phyloP scores from a whole-genome alignment of 2,113 vertebrate genomes.

The Stigmatopora nigra region DNA sequence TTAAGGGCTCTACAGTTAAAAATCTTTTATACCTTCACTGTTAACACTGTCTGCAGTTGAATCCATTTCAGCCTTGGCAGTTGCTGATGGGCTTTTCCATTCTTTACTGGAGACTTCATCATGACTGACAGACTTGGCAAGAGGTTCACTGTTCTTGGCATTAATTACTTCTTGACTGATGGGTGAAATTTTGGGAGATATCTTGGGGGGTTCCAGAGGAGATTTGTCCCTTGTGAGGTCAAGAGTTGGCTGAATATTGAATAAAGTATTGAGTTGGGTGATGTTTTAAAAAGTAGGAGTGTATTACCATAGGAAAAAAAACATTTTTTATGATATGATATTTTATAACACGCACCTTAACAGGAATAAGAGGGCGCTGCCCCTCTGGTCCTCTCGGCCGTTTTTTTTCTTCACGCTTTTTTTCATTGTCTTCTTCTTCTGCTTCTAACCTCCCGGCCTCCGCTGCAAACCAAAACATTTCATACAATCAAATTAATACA shows the following conservation, averaged over 20 bases:
- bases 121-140: constrained; percentile 30
- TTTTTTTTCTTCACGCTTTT: constrained; percentile 37
- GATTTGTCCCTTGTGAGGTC: constrained; percentile 39
- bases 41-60: constrained; percentile 5
- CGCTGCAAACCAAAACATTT: constrained; percentile 34
- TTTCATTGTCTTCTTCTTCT: constrained; percentile 41
- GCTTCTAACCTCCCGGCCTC: constrained; percentile 48
- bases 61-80: constrained; percentile 21
- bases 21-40: constrained; percentile 30
- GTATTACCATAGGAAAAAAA: too few relatives aligned
- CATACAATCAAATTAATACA: neutral
- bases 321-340: too few relatives aligned
- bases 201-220: constrained; percentile 28
- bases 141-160: constrained; percentile 38
- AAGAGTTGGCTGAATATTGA: constrained; percentile 39
- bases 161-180: constrained; percentile 30
- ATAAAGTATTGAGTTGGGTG: neutral
- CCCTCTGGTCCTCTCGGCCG: constrained; percentile 50
- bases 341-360: constrained; percentile 50
- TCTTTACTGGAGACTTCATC: constrained; percentile 32
- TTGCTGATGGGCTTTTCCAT: constrained; percentile 11
- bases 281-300: neutral
- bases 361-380: constrained; percentile 49
- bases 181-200: constrained; percentile 32
- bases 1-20: neutral